Evolutionary conservation across 2,797 vertebrate genomes (phyloP).

Genomic region (Chelon auratus): DNA sequence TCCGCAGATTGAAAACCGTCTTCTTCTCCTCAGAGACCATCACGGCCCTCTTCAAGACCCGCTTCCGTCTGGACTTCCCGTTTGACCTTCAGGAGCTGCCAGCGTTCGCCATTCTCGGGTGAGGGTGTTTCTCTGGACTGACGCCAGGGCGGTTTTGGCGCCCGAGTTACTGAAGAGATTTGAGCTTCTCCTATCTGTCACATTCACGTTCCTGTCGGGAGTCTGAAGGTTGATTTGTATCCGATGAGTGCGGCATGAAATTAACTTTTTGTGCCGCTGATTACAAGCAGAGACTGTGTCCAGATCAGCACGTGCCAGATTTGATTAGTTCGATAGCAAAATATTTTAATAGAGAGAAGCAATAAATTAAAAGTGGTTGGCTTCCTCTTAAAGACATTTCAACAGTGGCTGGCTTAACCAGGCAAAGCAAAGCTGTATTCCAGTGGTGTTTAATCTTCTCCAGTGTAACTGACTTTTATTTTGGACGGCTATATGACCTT

Average conservation of each 20-base stretch:
- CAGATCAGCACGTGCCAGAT: constrained; percentile 28
- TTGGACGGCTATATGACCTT: constrained; percentile 24
- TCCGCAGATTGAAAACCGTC: constrained; percentile 28
- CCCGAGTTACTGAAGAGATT: constrained; percentile 29
- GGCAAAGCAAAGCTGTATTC: constrained; percentile 5
- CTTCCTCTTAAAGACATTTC: constrained; percentile 20
- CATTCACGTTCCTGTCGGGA: constrained; percentile 17
- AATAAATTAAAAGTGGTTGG: constrained; percentile 15
- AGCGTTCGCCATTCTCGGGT: constrained; percentile 97
- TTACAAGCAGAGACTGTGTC: constrained; percentile 38
- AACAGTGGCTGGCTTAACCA: constrained; percentile 11
- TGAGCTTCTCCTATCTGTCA: constrained; percentile 2
- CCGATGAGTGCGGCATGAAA: constrained; percentile 57
- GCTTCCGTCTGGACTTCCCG: constrained; percentile 97
- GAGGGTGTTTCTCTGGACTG: constrained; percentile 66
- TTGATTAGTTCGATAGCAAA: constrained; percentile 32
- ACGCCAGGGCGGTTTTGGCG: constrained; percentile 30
- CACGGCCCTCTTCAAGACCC: constrained; percentile 98
- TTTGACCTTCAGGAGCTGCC: constrained; percentile 99
- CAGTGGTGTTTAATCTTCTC: not conserved
- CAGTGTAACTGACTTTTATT: not conserved
- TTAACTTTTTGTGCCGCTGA: constrained; percentile 55
- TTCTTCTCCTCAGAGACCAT: constrained; percentile 90
- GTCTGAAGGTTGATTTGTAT: constrained; percentile 47
- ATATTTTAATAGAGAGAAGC: constrained; percentile 20